Base-by-base conservation (phyloP, 2,797 vertebrate genomes). In the Peromyscus nudipes region DNA sequence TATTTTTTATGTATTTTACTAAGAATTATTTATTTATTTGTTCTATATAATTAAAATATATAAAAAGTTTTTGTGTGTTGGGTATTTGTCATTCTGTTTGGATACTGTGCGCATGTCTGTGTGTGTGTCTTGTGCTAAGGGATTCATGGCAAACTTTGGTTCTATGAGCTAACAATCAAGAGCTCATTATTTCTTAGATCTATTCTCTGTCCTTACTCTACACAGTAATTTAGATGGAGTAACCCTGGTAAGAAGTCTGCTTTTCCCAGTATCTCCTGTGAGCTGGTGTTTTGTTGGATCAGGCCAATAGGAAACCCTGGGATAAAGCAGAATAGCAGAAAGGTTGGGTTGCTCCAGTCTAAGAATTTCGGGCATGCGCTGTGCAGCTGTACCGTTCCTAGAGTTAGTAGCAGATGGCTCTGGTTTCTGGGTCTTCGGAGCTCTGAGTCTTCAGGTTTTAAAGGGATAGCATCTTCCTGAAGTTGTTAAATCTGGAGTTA, bases 81-180 rank as follows among this genome's bases (percentile, higher is more conserved):
- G 55, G 46, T 89, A 93, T 92, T 49, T 94, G 11, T 83, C 31
- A 46, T 43, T 91, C 92, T 89, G 65, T 40, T 37, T 60, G 37
- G 37, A 91, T 84, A 75, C 31, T 6, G 21, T 69, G 31, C 80
- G 49, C 85, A n/a, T 9, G 49, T 73, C 7, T 37, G 17, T 69
- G 31, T 80, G 57, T 91, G n/a, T 9, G 82, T 87, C 13, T 29
- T 14, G 25, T 62, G 64, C 31, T 67, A 86, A 92, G 90, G 75
- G 31, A 81, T 76, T 76, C 25, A 65, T 84, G 40, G 3, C 34
- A 73, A 82, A n/a, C 12, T 21, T 19, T 31, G 91, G 13, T 6
- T 85, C 40, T 80, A 34, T 75, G n/a, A 92, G 31, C 31, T 85
- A 65, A 92, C 1, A 79, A 79, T 17, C 37, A 88, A 88, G 55